Conservation (phyloP, 2,113 vertebrate species). For the Etheostoma spectabile region DNA sequence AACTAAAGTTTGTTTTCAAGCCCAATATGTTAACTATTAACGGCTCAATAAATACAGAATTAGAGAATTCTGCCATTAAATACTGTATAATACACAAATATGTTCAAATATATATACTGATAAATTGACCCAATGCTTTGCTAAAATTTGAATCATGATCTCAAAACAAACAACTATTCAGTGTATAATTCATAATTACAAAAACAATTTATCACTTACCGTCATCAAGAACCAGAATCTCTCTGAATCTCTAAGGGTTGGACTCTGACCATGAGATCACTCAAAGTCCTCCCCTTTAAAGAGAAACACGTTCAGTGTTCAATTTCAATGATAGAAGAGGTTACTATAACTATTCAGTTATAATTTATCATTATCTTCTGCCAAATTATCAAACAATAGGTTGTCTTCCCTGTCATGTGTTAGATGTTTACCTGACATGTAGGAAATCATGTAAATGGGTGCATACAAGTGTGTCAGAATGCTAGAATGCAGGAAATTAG, state of each 20-base stretch:
- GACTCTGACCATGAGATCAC: slow-evolving; percentile 58
- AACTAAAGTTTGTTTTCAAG: slow-evolving; percentile 50
- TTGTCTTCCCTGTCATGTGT: neutral
- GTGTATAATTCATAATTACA: neutral
- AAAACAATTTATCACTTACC: slow-evolving; percentile 30
- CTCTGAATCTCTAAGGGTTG: slow-evolving; percentile 20
- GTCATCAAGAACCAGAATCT: slow-evolving; percentile 13
- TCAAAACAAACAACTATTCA: neutral
- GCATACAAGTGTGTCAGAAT: too few relatives aligned
- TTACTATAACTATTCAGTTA: neutral
- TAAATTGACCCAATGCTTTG: neutral
- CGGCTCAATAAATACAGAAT: slow-evolving; percentile 14
- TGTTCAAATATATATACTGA: neutral
- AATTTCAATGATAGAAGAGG: neutral
- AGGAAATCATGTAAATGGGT: neutral
- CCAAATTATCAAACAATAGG: neutral
- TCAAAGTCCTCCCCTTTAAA: slow-evolving; percentile 60
- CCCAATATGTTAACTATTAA: slow-evolving; percentile 56
- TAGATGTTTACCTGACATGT: neutral
- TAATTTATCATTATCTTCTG: neutral
- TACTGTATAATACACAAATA: neutral
- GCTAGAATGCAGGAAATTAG: too few relatives aligned
- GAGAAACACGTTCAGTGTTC: slow-evolving; percentile 23
- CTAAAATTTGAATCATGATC: neutral
- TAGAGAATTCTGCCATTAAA: neutral